Conservation (phyloP, 30 jellyfish, hydroid and myxozoan genomes). For the Clytia hemisphaerica region DNA sequence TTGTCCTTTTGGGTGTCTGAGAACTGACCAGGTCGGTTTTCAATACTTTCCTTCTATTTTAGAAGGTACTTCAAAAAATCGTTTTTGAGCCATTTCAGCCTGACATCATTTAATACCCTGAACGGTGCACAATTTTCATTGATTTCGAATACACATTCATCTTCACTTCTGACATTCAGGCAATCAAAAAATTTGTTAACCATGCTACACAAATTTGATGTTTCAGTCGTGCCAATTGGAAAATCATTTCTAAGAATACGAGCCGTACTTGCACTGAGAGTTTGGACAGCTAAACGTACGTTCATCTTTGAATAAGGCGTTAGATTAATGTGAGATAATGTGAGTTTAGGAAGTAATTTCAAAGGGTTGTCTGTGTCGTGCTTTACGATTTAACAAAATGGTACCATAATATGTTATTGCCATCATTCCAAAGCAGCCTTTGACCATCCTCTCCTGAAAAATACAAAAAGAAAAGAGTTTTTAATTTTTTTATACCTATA, state of each 20-base stretch:
- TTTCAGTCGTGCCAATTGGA: too few species aligned
- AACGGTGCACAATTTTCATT: too few species aligned
- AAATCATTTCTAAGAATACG: too few species aligned
- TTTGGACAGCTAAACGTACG: neutral
- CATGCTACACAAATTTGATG: too few species aligned
- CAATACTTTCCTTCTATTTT: constrained; percentile 34
- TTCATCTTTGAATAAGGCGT: neutral
- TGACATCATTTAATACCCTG: too few species aligned
- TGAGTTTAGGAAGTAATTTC: neutral
- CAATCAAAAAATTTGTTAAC: too few species aligned
- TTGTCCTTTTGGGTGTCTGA: constrained; percentile 18
- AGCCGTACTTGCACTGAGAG: too few species aligned
- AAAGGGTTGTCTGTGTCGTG: neutral
- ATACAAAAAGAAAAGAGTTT: too few species aligned
- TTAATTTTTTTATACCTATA: too few species aligned
- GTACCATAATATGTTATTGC: neutral
- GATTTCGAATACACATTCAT: too few species aligned
- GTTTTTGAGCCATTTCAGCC: constrained; percentile 1
- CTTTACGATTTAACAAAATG: neutral
- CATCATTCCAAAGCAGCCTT: neutral
- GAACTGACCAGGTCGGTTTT: constrained; percentile 27
- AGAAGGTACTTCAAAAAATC: constrained; percentile 7
- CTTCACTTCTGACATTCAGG: too few species aligned
- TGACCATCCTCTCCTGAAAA: too few species aligned
- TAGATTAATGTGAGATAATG: neutral